These are phyloP conservation scores for Hypercompe scribonia DNA, from an alignment of 2,888 invertebrate genomes.

Conservation along the genomic window DNA sequence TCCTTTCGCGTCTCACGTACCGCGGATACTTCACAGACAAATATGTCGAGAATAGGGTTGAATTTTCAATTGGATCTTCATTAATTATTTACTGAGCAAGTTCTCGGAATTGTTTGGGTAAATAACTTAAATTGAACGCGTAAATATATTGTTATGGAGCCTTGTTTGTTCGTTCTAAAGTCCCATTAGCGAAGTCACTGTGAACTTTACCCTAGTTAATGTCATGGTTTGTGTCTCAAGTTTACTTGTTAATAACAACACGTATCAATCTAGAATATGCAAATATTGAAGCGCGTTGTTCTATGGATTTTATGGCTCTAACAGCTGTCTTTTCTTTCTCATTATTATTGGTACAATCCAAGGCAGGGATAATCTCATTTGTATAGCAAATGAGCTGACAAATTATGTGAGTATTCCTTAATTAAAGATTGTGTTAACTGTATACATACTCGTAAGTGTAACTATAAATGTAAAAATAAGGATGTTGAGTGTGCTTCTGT, in stretches of 20 bases:
- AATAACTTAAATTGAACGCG: slow-evolving; percentile 52
- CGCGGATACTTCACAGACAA: slow-evolving; percentile 63
- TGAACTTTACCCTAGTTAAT: slow-evolving; percentile 48
- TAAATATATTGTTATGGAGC: slow-evolving; percentile 44
- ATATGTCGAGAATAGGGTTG: slow-evolving; percentile 62
- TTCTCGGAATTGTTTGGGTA: slow-evolving; percentile 51
- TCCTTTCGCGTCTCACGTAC: slow-evolving; percentile 62
- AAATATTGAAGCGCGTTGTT: background rate
- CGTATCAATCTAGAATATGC: slow-evolving; percentile 33
- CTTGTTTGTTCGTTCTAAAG: slow-evolving; percentile 44
- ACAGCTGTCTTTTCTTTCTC: background rate
- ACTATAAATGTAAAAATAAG: too few relatives aligned
- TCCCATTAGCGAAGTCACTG: slow-evolving; percentile 45
- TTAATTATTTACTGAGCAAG: slow-evolving; percentile 60
- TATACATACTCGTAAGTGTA: too few relatives aligned
- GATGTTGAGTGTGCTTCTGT: too few relatives aligned
- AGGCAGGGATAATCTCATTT: too few relatives aligned
- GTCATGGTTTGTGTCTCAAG: slow-evolving; percentile 33
- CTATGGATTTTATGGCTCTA: background rate
- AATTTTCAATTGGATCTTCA: slow-evolving; percentile 65
- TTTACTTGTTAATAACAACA: slow-evolving; percentile 42
- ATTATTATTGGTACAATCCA: background rate
- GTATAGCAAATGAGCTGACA: too few relatives aligned
- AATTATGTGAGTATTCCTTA: too few relatives aligned
- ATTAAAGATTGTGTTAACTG: too few relatives aligned